phyloP scores from a whole-genome alignment of 1,140 invertebrate species.

The Apis dorsata region DNA sequence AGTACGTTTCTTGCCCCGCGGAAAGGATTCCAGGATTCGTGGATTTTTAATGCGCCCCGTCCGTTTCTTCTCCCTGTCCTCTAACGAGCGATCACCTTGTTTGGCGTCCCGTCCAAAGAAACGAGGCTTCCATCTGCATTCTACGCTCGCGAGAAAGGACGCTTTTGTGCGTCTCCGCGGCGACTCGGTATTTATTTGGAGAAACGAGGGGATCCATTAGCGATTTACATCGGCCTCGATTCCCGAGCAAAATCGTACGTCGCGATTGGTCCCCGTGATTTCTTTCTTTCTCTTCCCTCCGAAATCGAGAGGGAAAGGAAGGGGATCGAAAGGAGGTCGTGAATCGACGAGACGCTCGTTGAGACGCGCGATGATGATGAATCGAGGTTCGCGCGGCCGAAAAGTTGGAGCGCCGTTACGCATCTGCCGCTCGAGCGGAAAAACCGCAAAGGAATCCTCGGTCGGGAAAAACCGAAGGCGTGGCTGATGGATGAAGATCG shows the following conservation, averaged over 20 bases:
- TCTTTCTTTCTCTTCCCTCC: not conserved
- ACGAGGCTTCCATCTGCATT: slow-evolving; percentile 7
- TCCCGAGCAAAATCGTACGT: slow-evolving; percentile 36
- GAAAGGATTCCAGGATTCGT: slow-evolving; percentile 11
- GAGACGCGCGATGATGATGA: slow-evolving; percentile 51
- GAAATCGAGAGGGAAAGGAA: not conserved
- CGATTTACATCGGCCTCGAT: slow-evolving; percentile 8
- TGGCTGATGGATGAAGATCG: slow-evolving; percentile 78
- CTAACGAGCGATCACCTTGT: slow-evolving; percentile 28
- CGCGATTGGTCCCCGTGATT: slow-evolving; percentile 47
- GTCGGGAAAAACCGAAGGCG: slow-evolving; percentile 53
- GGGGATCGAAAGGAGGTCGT: not conserved
- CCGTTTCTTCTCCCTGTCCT: not conserved
- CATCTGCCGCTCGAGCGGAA: slow-evolving; percentile 57
- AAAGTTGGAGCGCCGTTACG: slow-evolving; percentile 14
- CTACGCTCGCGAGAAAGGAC: not conserved
- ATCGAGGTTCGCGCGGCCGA: slow-evolving; percentile 24
- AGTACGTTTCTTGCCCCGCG: slow-evolving; percentile 1
- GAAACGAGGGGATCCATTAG: slow-evolving; percentile 40
- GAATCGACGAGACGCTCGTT: slow-evolving; percentile 32
- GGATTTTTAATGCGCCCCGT: slow-evolving; percentile 9
- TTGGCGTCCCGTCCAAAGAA: slow-evolving; percentile 15
- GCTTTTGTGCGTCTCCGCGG: not conserved
- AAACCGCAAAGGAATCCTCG: slow-evolving; percentile 55
- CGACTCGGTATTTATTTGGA: not conserved